phyloP scores from a whole-genome alignment of 2,113 vertebrate species.

The Phycodurus eques region DNA sequence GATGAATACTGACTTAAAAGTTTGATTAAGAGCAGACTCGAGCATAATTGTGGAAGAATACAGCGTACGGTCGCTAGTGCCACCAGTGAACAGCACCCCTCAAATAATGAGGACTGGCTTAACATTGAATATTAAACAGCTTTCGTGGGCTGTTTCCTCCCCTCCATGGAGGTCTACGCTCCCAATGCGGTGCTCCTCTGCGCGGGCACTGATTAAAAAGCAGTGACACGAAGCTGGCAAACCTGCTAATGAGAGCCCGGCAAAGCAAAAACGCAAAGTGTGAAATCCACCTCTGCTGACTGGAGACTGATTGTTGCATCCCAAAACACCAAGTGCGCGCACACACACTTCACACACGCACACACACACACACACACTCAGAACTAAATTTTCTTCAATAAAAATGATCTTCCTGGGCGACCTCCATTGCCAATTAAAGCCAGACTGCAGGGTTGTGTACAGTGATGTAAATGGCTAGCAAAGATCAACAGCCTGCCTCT shows the following conservation, averaged over 20 bases:
- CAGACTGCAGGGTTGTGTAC: conserved; percentile 37
- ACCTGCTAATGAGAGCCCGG: conserved; percentile 24
- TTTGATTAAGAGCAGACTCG: no score
- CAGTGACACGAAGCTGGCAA: conserved; percentile 21
- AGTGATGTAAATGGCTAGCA: conserved; percentile 52
- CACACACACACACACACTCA: not conserved
- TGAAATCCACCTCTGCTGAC: conserved; percentile 11
- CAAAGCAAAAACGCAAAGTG: conserved; percentile 4
- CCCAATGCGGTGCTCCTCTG: not conserved
- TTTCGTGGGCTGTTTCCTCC: not conserved
- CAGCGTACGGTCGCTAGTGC: no score
- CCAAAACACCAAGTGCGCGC: not conserved
- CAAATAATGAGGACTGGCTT: not conserved
- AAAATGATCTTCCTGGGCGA: not conserved
- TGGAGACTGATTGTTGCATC: conserved; percentile 2
- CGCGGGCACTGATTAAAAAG: not conserved
- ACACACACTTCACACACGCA: not conserved
- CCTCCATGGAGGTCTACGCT: not conserved
- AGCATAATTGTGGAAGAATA: no score
- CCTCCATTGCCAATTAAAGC: conserved; percentile 54
- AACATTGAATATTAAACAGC: not conserved
- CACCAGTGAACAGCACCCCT: not conserved
- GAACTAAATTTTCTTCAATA: not conserved
- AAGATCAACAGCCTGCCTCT: conserved; percentile 59
- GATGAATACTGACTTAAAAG: no score